Conservation (phyloP, 1,140 invertebrate species). For the Augochlora pura region DNA sequence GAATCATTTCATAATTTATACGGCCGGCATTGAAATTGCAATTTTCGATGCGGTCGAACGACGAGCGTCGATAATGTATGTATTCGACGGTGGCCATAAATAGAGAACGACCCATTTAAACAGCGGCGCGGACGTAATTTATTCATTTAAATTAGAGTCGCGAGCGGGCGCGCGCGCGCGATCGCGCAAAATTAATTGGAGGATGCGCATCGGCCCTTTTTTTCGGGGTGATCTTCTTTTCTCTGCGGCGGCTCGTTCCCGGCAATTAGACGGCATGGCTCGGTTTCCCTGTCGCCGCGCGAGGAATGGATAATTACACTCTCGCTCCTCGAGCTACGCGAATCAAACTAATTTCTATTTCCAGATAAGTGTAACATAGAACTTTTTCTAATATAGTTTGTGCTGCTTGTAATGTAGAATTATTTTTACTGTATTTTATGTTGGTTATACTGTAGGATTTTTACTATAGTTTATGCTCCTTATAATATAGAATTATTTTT, state of each 20-base stretch:
- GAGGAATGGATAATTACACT: too few relatives aligned
- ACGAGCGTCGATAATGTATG: conserved; percentile 54
- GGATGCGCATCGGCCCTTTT: conserved; percentile 1
- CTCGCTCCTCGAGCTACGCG: too few relatives aligned
- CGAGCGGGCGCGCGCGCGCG: conserved; percentile 38
- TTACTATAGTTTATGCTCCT: too few relatives aligned
- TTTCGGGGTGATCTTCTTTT: background rate
- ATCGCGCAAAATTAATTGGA: conserved; percentile 61
- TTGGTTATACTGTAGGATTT: too few relatives aligned
- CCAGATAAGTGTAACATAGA: too few relatives aligned
- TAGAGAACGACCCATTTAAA: conserved; percentile 60
- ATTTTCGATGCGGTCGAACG: conserved; percentile 50
- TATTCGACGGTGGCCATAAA: conserved; percentile 55
- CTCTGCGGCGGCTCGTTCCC: background rate
- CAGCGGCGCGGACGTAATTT: conserved; percentile 59
- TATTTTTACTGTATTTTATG: too few relatives aligned
- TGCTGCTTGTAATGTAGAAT: too few relatives aligned
- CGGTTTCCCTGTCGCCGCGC: too few relatives aligned
- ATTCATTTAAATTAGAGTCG: conserved; percentile 64
- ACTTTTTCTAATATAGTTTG: too few relatives aligned
- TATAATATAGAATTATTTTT: too few relatives aligned
- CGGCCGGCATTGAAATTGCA: conserved; percentile 59
- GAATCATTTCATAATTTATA: conserved; percentile 63
- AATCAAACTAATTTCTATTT: too few relatives aligned
- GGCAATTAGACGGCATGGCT: conserved; percentile 14